A percentile compares a stretch with the other conserved stretches of the same genome.
phyloP scores from a whole-genome alignment of 2,797 vertebrate species.

The Crocodylus rhombifer region DNA sequence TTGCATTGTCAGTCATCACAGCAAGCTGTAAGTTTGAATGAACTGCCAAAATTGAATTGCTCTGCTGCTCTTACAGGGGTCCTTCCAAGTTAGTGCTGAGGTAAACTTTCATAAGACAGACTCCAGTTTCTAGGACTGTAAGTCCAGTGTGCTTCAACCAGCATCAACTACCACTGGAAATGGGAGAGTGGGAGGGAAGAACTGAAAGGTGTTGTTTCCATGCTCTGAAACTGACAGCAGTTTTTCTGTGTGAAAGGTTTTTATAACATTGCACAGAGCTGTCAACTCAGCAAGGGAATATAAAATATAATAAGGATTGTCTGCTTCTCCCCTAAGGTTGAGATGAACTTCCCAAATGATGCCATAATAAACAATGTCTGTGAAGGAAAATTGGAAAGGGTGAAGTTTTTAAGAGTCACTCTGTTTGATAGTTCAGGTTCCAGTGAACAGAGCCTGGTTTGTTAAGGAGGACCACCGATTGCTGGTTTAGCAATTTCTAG shows the following conservation, averaged over 20 bases:
- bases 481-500: background rate
- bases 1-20: background rate
- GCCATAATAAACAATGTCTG: conserved; percentile 8
- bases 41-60: conserved; percentile 7
- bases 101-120: background rate
- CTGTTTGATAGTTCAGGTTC: background rate
- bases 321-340: background rate
- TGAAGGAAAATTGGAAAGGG: background rate
- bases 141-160: background rate
- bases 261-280: background rate
- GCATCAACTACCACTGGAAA: background rate
- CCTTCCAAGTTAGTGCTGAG: background rate
- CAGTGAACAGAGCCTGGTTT: background rate
- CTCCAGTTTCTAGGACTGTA: background rate
- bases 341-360: background rate
- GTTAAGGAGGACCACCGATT: background rate
- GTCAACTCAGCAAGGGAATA: background rate
- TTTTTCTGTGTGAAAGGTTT: background rate
- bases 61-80: background rate
- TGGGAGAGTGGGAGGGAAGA: background rate
- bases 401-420: conserved; percentile 4
- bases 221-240: background rate
- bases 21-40: background rate
- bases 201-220: background rate
- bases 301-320: conserved; percentile 1